Conservation (phyloP, 2,888 invertebrate genomes). For the Scaptomyza parva region DNA sequence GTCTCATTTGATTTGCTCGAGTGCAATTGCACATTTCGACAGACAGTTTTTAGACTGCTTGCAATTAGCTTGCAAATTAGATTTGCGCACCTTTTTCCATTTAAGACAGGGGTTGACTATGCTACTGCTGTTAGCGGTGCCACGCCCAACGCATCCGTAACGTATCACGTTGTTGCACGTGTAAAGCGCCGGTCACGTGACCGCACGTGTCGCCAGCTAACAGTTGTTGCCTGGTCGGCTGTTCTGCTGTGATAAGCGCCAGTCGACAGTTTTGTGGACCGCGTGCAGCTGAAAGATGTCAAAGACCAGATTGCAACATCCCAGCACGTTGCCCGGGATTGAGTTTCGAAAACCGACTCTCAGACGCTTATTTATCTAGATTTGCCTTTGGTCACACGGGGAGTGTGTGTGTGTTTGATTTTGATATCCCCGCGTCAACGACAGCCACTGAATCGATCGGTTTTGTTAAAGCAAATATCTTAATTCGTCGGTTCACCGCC, state of each 20-base stretch:
- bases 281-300: constrained; percentile 60
- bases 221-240: constrained; percentile 36
- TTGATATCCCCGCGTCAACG: constrained; percentile 12
- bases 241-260: constrained; percentile 72
- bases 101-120: constrained; percentile 11
- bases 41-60: constrained; percentile 54
- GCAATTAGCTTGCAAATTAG: constrained; percentile 70
- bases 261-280: constrained; percentile 50
- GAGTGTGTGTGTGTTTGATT: too few species aligned
- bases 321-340: constrained; percentile 29
- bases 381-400: constrained; percentile 29
- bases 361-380: constrained; percentile 53
- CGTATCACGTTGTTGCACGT: constrained; percentile 65
- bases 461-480: constrained; percentile 75
- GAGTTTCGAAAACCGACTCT: constrained; percentile 40
- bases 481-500: constrained; percentile 77
- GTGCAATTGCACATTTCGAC: constrained; percentile 37
- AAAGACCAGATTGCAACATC: constrained; percentile 60
- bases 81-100: constrained; percentile 35
- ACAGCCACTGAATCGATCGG: constrained; percentile 51
- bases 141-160: constrained; percentile 61
- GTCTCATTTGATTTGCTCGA: constrained; percentile 33
- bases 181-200: constrained; percentile 78
- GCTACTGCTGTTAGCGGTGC: constrained; percentile 10
- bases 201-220: constrained; percentile 69